Evolutionary conservation across 2,797 vertebrate genomes (phyloP), one percentile per base, ranked within the genome.

Genomic region (Astyanax mexicanus): DNA sequence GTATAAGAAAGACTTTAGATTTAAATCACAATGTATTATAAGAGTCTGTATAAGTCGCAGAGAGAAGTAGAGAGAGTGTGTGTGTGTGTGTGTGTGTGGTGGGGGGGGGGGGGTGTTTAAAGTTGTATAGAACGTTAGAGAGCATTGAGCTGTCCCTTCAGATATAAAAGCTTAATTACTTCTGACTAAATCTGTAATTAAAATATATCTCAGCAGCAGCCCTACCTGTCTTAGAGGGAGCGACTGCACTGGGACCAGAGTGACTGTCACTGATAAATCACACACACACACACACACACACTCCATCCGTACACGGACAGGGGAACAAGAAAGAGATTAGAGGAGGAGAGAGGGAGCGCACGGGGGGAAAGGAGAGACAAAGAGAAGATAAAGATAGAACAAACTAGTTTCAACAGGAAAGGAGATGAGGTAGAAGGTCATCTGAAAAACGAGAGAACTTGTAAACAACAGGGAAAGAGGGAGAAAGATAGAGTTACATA

Each of bases 111-210:
- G 29, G 29, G 23, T 1, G 10, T 72, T 54, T 75, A 70, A 76
- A 65, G 71, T 75, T 71, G 38, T 75, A 70, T 49, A 72, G 75
- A 75, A 76, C 21, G 38, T 54, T 54, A 47, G 79, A 83, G 82
- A 58, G 84, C 79, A 88, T 86, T 88, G 86, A 90, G 83, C 79
- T 86, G 83, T 89, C 92, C 89, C 90, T 88, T 87, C 80, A 91
- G 92, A 94, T 89, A 94, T 93, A 91, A 93, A 95, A 92, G 87
- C 89, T 92, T 96, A 97, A 97, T 96, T 96, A 95, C 93, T 94
- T 95, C 92, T 94, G 93, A 96, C 93, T 96, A 94, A 95, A 95
- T 94, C 91, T 94, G 92, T 96, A 97, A 97, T 97, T 96, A 97
- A 97, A 97, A 96, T 95, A 93, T 93, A 96, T 95, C 93, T 93